Percentiles rank a stretch among this genome's conserved stretches.
These are phyloP conservation scores for Syngnathus rostellatus DNA, from an alignment of 2,797 vertebrate genomes.

Conservation along the genomic window DNA sequence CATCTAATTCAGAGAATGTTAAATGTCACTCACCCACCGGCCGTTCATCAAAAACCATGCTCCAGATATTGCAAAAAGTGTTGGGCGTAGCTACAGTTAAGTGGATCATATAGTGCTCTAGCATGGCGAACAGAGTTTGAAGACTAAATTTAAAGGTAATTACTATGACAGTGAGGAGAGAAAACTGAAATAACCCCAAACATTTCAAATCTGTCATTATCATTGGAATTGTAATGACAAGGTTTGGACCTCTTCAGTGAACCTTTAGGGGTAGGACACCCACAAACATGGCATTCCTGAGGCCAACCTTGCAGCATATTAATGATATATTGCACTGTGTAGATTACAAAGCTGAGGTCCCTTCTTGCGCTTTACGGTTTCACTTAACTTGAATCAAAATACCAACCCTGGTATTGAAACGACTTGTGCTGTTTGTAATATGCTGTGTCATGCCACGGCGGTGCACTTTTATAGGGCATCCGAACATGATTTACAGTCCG, in stretches of 20 bases:
- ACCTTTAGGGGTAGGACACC: constrained; percentile 74
- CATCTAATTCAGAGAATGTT: constrained; percentile 50
- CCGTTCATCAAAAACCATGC: constrained; percentile 51
- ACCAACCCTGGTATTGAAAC: constrained; percentile 43
- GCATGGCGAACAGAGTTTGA: constrained; percentile 64
- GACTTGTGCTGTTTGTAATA: constrained; percentile 36
- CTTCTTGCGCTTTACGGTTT: constrained; percentile 55
- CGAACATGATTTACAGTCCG: constrained; percentile 9
- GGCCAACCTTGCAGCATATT: constrained; percentile 70
- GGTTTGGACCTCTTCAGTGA: constrained; percentile 71
- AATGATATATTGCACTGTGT: constrained; percentile 66
- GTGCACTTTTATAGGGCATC: constrained; percentile 21
- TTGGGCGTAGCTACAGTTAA: constrained; percentile 70
- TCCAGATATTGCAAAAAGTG: constrained; percentile 49
- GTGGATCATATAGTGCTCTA: constrained; percentile 60
- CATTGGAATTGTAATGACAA: constrained; percentile 80
- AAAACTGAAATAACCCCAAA: constrained; percentile 72
- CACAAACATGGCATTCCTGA: constrained; percentile 75
- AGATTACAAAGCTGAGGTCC: constrained; percentile 68
- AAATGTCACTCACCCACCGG: constrained; percentile 30
- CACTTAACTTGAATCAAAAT: constrained; percentile 58
- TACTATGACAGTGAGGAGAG: constrained; percentile 75
- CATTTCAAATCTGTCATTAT: constrained; percentile 76
- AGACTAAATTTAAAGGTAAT: constrained; percentile 83
- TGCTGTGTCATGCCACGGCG: constrained; percentile 54